Base-by-base conservation (phyloP, 2,888 invertebrate species). In the Eutolmus rufibarbis region DNA sequence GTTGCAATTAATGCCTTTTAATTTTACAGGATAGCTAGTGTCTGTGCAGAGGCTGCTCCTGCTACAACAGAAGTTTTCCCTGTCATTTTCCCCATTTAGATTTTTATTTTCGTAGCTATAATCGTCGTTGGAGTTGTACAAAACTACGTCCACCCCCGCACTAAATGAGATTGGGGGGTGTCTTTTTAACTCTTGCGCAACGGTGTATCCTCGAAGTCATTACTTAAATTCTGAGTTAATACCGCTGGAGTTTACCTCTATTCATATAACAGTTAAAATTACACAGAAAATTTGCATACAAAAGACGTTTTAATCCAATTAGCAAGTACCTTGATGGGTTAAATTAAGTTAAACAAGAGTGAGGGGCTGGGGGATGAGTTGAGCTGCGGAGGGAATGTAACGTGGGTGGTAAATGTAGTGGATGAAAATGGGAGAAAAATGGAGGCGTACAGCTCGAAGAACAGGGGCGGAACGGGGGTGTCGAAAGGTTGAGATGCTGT, bases 261-360 rank as follows among this genome's bases (percentile, higher is more conserved):
- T 86, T 82, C 86, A 74, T 87, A 76, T 79, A 87, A 87, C 79
- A 87, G 87, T 88, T 87, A 85, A 85, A 84, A 87, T 88, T 88
- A 87, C 87, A 82, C 57, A 87, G 85, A 56, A 84, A 87, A 88
- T 88, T 88, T 88, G 85, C 88, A 88, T 88, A 88, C 74, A 74
- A 88, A 88, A 87, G 88, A 77, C 85, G 56, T 87, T 88, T 87
- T 88, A 88, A 88, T 88, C 85, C 88, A 88, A 88, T 88, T 88
- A 88, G 87, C 87, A 87, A 88, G 86, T 87, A 86, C 78, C 87
- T 76, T 78, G 84, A 82, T 82, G 82, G 82, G 37, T 56, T 82
- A 82, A 82, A 82, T 82, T 82, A 82, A 82, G 82, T 82, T 82
- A 82, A 82, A 82, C 82, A 82, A 82, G 82, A 82, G 82, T 37